Evolutionary conservation across 2,888 invertebrate genomes (phyloP), one percentile per base, ranked within the genome.

Genomic region (Bursaphelenchus okinawaensis): DNA sequence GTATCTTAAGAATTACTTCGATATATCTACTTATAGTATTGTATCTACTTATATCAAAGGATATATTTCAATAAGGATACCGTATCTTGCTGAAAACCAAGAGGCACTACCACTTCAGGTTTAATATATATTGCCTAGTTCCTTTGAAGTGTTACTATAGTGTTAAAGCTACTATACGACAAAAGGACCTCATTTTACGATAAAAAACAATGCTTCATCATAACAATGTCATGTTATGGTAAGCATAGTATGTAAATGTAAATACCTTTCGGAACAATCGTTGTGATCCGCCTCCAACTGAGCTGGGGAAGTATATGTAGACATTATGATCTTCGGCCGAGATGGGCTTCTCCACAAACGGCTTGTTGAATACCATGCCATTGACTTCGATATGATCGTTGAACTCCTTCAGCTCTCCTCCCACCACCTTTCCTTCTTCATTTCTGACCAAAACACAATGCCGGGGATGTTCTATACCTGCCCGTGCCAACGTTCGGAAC

Each of bases 311-410:
- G 84, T 99, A 99, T 78, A 99, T 98, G 84, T 95, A 95, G 83
- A 95, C 94, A 84, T 99, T 98, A 84, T 99, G 98, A 86, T 99
- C 96, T 85, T 99, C 98, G 0, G 98, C 98, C 23, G 93, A 93
- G 7, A 99, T 92, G 0, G 98, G 98, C 83, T 99, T 98, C 86
- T 99, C 98, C 22, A 99, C 98, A 86, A 98, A 98, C 0, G 98
- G 98, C 64, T 80, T 74, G 86, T 88, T 88, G 73, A 80, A 80
- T 12, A 78, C 72, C 72, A 77, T 77, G n/a, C 80, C 79, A 61
- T 81, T 80, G 20, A 81, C 78, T 61, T 80, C 80, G 51, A 80
- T 80, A 63, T 79, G 77, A 59, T 80, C 80, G 55, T 72, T 68
- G 66, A 71, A 71, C 40, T 70, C 70, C 1, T 57, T 56, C 56